Evolutionary conservation across 1,140 invertebrate genomes (phyloP), one percentile per base, ranked within the genome.

Genomic region (Danaus plexippus): DNA sequence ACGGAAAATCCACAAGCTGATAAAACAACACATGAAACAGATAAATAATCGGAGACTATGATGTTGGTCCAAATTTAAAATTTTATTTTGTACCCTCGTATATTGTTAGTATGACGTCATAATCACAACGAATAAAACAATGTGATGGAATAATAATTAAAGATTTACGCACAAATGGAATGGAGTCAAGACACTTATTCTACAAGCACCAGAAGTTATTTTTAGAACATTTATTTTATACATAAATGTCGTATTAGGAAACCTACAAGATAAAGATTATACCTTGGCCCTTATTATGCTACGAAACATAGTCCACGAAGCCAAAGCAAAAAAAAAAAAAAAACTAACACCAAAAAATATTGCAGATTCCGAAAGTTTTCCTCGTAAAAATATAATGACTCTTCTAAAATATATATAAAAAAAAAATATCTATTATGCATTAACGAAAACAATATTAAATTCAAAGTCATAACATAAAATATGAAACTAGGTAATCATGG

Each of bases 381-480:
- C 66, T 70, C 67, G 69, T 71, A 73, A 73, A 72, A 76, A 73
- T 72, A 69, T 73, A 80, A 78, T 79, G 74, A 79, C 76, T 81
- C 72, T 73, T 77, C 73, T 69, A 73, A 77, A 67, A 73, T 66
- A 73, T 73, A 73, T 61, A 73, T 32, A 32, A 32, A 75, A 80
- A 80, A n/a, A 76, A 70, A 75, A 80, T 73, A 67, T 69, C 54
- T 80, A 84, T 85, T 84, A 84, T 84, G 80, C 80, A 62, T 75
- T 68, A 70, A 65, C 61, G 60, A 68, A 67, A 84, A 80, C 73
- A 77, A 78, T 74, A 68, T 80, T 80, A 81, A 82, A 79, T 80
- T 78, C 79, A 79, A 81, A 68, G 73, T 79, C 62, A 82, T 75
- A 81, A 81, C 77, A 76, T 84, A 85, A 83, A 86, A 83, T 86